These are phyloP conservation scores for Gambusia yucatana DNA, from an alignment of 2,797 vertebrate species.

Conservation along the genomic window DNA sequence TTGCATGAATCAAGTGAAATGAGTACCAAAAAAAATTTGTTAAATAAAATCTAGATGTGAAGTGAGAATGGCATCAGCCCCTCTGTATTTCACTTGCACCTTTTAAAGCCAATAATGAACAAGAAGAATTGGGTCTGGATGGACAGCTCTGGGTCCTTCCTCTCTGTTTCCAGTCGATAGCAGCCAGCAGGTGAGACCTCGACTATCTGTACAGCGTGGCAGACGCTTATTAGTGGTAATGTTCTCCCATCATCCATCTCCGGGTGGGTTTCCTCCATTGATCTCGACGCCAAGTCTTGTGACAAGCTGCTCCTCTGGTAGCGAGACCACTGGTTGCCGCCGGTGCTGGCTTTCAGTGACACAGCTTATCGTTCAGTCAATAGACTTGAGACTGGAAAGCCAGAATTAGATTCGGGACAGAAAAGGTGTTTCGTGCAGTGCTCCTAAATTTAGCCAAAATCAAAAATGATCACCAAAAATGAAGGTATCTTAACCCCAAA, in stretches of 20 bases:
- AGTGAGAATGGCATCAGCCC: constrained; percentile 2
- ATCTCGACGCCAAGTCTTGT: constrained; percentile 59
- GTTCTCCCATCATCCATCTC: constrained; percentile 73
- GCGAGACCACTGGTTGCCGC: constrained; percentile 32
- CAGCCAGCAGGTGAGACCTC: constrained; percentile 67
- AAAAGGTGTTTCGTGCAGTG: too few species aligned
- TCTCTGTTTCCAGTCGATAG: constrained; percentile 62
- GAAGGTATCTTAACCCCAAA: neutral
- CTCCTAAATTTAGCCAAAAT: neutral
- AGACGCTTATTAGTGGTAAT: constrained; percentile 73
- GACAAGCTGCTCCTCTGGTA: constrained; percentile 43
- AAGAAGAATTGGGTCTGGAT: constrained; percentile 33
- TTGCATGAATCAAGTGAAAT: too few species aligned
- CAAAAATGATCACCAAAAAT: neutral
- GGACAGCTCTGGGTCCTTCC: constrained; percentile 52
- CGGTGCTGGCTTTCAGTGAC: constrained; percentile 40
- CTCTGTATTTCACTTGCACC: constrained; percentile 32
- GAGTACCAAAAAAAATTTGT: neutral
- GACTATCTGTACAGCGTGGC: constrained; percentile 59
- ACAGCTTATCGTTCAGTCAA: constrained; percentile 55
- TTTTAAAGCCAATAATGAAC: constrained; percentile 22
- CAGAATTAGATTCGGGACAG: constrained; percentile 8
- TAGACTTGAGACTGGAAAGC: constrained; percentile 29
- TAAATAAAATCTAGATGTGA: neutral
- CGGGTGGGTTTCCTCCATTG: constrained; percentile 78